These are phyloP conservation scores for Paraplagusia blochii DNA, from an alignment of 2,113 vertebrate species.

Conservation along the genomic window DNA sequence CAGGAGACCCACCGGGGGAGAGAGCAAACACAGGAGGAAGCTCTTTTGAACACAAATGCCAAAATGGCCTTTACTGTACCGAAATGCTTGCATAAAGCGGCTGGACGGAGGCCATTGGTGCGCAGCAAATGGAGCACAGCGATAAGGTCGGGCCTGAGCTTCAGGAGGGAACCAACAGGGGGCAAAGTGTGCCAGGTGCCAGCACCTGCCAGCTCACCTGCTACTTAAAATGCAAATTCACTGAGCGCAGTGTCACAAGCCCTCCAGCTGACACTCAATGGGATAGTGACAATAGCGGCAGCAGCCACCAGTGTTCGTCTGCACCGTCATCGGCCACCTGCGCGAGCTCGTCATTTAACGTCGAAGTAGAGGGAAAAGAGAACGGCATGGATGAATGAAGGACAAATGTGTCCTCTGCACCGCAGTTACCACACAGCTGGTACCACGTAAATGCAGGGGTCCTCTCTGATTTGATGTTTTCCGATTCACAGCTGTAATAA, in stretches of 20 bases:
- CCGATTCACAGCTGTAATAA: too few relatives aligned
- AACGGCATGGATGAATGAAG: constrained; percentile 27
- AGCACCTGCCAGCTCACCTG: constrained; percentile 22
- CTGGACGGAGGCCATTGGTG: constrained; percentile 11
- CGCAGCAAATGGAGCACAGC: constrained; percentile 2
- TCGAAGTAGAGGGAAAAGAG: constrained; percentile 9
- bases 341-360: constrained; percentile 30
- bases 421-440: constrained; percentile 1
- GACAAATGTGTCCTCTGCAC: constrained; percentile 14
- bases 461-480: too few relatives aligned
- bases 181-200: not conserved
- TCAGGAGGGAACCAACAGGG: constrained; percentile 6
- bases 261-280: constrained; percentile 17
- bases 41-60: not conserved
- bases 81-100: constrained; percentile 40
- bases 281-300: constrained; percentile 6
- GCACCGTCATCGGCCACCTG: constrained; percentile 45
- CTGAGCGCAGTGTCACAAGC: constrained; percentile 13
- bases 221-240: constrained; percentile 17
- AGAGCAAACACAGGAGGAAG: not conserved
- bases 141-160: constrained; percentile 17
- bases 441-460: too few relatives aligned
- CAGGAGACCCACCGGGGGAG: not conserved
- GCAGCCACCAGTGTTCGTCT: constrained; percentile 11
- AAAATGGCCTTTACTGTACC: constrained; percentile 57